Conservation (phyloP, 2,797 vertebrate genomes). For the Leptodactylus fallax region DNA sequence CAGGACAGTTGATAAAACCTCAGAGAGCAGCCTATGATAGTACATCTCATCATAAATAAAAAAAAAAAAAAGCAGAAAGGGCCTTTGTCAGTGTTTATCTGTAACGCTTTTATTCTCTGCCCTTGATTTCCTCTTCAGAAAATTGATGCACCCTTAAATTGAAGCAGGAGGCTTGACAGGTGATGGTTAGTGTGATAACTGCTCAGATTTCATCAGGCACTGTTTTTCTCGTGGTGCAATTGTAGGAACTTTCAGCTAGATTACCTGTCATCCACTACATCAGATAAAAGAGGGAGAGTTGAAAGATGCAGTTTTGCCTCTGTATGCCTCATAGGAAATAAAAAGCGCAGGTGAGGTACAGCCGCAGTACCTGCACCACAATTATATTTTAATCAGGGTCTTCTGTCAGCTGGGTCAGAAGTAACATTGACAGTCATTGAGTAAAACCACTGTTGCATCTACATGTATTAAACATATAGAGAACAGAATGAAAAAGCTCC, state of each 20-base stretch:
- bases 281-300: conserved; percentile 89
- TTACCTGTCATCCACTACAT: conserved; percentile 97
- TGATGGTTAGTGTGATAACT: conserved; percentile 99
- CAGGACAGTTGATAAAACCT: conserved; percentile 96
- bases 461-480: conserved; percentile 70
- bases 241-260: conserved; percentile 98
- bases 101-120: conserved; percentile 96
- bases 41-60: conserved; percentile 99
- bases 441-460: conserved; percentile 73
- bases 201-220: conserved; percentile 98
- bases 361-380: conserved; percentile 71
- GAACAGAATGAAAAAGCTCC: background rate
- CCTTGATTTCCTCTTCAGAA: conserved; percentile 99
- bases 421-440: conserved; percentile 70
- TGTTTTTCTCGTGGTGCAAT: conserved; percentile 91
- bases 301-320: conserved; percentile 89
- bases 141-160: conserved; percentile 99
- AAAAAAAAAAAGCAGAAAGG: conserved; percentile 84
- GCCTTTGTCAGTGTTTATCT: conserved; percentile 99
- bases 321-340: conserved; percentile 82
- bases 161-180: conserved; percentile 98
- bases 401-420: conserved; percentile 73
- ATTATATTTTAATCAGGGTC: conserved; percentile 79
- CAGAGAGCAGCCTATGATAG: conserved; percentile 88
- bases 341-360: conserved; percentile 81